Percentiles rank a stretch among this genome's conserved stretches.
phyloP scores from a whole-genome alignment of 1,140 invertebrate genomes.

The Eriocheir sinensis region DNA sequence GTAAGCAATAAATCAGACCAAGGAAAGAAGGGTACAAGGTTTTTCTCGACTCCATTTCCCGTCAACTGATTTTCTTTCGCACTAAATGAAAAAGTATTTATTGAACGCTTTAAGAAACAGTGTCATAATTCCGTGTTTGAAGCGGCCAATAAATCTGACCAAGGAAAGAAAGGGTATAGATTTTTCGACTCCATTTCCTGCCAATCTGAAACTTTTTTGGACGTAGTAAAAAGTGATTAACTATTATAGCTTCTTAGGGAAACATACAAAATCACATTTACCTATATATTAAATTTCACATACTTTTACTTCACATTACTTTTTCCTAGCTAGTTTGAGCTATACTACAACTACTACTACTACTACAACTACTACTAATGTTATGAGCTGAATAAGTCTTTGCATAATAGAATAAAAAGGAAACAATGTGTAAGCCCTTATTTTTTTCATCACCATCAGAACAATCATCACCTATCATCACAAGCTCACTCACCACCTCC shows the following conservation, averaged over 20 bases:
- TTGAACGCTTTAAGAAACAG: too few relatives aligned
- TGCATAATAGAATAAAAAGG: too few relatives aligned
- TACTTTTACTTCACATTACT: too few relatives aligned
- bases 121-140: too few relatives aligned
- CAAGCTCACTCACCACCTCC: not conserved
- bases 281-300: constrained; percentile 18
- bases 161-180: not conserved
- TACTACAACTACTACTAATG: not conserved
- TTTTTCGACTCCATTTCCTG: not conserved
- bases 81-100: too few relatives aligned
- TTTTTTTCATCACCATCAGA: not conserved
- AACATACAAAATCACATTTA: not conserved
- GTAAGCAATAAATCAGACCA: not conserved
- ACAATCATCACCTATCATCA: not conserved
- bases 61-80: not conserved
- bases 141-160: too few relatives aligned
- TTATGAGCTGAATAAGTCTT: too few relatives aligned
- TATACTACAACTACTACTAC: not conserved
- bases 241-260: not conserved
- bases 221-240: too few relatives aligned
- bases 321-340: too few relatives aligned
- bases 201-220: not conserved
- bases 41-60: not conserved
- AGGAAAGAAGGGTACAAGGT: not conserved
- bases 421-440: too few relatives aligned